phyloP scores from a whole-genome alignment of 2,888 invertebrate species.

The Cheilosia soror region DNA sequence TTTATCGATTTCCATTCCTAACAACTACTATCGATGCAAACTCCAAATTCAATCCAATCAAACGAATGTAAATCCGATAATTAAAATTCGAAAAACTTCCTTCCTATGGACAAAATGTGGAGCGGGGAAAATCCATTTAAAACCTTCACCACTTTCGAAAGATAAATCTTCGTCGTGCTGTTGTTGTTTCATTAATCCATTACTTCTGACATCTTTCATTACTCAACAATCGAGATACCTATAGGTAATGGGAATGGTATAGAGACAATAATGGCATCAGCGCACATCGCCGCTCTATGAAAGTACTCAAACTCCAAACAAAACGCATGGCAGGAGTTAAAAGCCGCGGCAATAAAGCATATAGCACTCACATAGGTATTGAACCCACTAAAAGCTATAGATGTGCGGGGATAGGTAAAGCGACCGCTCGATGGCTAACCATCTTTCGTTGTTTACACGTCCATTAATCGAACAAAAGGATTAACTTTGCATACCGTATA shows the following conservation, averaged over 20 bases:
- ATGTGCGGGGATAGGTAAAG: conserved; percentile 19
- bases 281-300: conserved; percentile 20
- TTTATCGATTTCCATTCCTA: conserved; percentile 5
- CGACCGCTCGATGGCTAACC: conserved; percentile 63
- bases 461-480: conserved; percentile 78
- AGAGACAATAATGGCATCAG: conserved; percentile 68
- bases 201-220: conserved; percentile 68
- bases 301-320: conserved; percentile 1
- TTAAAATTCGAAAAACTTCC: conserved; percentile 63
- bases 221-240: conserved; percentile 21
- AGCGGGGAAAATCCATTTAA: conserved; percentile 46
- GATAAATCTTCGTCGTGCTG: conserved; percentile 56
- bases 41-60: conserved; percentile 65
- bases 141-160: conserved; percentile 43
- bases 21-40: conserved; percentile 15
- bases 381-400: conserved; percentile 44
- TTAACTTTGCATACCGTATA: conserved; percentile 75
- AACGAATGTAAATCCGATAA: conserved; percentile 70
- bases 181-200: conserved; percentile 63
- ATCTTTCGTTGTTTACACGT: conserved; percentile 77
- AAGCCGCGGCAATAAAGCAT: conserved; percentile 56
- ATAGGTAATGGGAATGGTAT: conserved; percentile 59
- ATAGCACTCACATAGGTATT: conserved; percentile 8
- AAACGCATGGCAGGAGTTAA: conserved; percentile 43
- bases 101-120: not conserved